A percentile compares a stretch with the other conserved stretches of the same genome.
Evolutionary conservation across 2,888 invertebrate genomes (phyloP).

Genomic region (Scrobipalpa atriplicella): DNA sequence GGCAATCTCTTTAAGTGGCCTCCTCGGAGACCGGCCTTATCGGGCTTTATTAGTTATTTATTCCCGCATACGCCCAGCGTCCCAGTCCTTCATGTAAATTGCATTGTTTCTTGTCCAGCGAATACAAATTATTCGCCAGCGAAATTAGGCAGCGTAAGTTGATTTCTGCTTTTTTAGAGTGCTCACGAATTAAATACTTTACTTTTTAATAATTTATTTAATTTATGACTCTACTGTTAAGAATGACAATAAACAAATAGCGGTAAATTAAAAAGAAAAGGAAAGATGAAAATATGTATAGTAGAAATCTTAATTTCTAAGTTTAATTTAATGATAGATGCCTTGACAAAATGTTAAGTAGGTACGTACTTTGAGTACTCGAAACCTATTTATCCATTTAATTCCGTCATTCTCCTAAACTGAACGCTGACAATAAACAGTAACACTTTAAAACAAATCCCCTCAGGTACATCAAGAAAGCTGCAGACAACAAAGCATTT

Average conservation of each 20-base stretch:
- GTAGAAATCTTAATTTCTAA: too few species aligned
- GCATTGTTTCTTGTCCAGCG: conserved; percentile 48
- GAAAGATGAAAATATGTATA: too few species aligned
- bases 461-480: background rate
- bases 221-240: too few species aligned
- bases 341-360: too few species aligned
- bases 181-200: too few species aligned
- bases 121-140: conserved; percentile 22
- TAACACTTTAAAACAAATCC: background rate
- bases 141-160: conserved; percentile 16
- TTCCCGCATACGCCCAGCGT: conserved; percentile 54
- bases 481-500: conserved; percentile 26
- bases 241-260: too few species aligned
- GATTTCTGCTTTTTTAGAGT: background rate
- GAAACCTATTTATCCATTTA: too few species aligned
- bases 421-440: background rate
- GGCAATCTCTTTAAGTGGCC: conserved; percentile 78
- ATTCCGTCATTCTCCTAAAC: too few species aligned
- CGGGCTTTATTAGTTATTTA: conserved; percentile 77
- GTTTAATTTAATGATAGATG: too few species aligned
- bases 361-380: too few species aligned
- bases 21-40: conserved; percentile 61
- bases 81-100: conserved; percentile 66
- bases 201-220: too few species aligned
- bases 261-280: too few species aligned